Conservation (phyloP, 2,888 invertebrate species). For the Kryphioiulus occultus region DNA sequence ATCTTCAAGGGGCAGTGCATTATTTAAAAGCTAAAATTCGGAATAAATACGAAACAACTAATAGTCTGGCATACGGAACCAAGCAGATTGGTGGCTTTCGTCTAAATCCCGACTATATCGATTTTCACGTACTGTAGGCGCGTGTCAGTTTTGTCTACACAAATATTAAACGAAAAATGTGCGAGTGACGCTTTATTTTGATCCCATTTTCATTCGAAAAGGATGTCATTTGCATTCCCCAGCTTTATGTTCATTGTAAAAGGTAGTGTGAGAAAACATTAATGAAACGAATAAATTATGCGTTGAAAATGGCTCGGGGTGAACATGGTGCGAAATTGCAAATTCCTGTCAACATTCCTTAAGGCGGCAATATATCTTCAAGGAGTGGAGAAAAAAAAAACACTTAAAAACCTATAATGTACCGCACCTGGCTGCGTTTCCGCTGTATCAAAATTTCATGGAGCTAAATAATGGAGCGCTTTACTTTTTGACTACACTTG, state of each 20-base stretch:
- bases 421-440: not conserved
- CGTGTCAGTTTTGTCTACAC: not conserved
- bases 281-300: constrained; percentile 21
- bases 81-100: not conserved
- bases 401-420: not conserved
- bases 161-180: not conserved
- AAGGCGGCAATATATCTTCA: not conserved
- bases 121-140: not conserved
- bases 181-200: not conserved
- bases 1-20: not conserved
- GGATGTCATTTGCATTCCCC: constrained; percentile 25
- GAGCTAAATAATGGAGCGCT: not conserved
- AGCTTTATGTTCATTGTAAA: not conserved
- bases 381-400: not conserved
- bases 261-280: not conserved
- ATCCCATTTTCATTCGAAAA: constrained; percentile 1
- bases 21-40: not conserved
- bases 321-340: not conserved
- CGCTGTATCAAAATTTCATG: not conserved
- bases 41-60: not conserved
- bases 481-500: no score
- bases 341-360: constrained; percentile 35
- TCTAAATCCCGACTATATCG: not conserved
- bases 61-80: not conserved
- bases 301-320: not conserved